A percentile compares a stretch with the other conserved stretches of the same genome.
Evolutionary conservation across 2,888 invertebrate species (phyloP).

Genomic region (Myopa testacea): DNA sequence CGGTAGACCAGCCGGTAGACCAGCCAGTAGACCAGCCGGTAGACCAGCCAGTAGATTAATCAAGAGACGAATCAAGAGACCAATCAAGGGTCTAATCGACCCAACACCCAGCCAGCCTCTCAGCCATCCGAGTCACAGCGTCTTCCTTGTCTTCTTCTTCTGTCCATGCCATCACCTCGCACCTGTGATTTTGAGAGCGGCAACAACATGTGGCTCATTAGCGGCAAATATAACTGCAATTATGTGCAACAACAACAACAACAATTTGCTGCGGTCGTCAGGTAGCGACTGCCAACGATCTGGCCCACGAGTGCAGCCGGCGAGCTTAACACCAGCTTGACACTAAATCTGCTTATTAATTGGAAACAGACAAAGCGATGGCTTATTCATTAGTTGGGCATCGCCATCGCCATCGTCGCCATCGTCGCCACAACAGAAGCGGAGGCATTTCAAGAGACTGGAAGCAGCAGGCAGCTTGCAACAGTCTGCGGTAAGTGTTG

Average conservation of each 20-base stretch:
- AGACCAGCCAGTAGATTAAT: too few relatives aligned
- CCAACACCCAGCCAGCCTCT: too few relatives aligned
- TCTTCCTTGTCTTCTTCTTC: background rate
- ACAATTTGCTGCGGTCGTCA: background rate
- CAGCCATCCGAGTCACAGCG: too few relatives aligned
- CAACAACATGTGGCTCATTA: constrained; percentile 20
- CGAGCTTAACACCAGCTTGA: background rate
- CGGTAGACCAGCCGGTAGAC: too few relatives aligned
- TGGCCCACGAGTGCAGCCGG: background rate
- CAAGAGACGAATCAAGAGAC: too few relatives aligned
- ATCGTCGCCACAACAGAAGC: background rate
- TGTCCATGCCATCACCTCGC: background rate
- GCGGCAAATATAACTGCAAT: constrained; percentile 23
- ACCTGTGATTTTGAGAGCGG: background rate
- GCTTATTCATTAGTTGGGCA: constrained; percentile 20
- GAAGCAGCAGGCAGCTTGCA: background rate
- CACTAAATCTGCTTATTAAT: constrained; percentile 25
- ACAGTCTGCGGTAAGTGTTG: background rate
- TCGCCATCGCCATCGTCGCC: constrained; percentile 1
- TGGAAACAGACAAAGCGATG: constrained; percentile 13
- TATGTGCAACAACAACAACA: constrained; percentile 1
- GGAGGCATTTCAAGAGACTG: background rate
- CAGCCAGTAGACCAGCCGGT: too few relatives aligned
- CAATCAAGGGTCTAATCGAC: too few relatives aligned
- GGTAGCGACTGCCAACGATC: background rate